These are phyloP conservation scores for Sepioteuthis lessoniana DNA, from an alignment of 2,888 invertebrate species.

Conservation along the genomic window DNA sequence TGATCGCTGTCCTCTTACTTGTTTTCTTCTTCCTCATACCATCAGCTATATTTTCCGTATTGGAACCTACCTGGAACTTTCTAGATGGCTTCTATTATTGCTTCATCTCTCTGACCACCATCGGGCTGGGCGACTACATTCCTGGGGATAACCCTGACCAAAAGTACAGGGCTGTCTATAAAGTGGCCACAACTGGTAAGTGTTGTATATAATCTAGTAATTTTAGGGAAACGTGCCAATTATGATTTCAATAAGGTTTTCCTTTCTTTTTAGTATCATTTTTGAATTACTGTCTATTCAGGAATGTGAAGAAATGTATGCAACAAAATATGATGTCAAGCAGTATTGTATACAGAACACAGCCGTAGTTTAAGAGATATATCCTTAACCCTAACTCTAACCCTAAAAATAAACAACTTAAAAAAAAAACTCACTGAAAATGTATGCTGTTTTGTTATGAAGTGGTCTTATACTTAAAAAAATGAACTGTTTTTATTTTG, in stretches of 20 bases:
- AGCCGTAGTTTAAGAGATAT: too few species aligned
- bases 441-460: too few species aligned
- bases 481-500: too few species aligned
- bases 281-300: too few species aligned
- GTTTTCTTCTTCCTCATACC: constrained; percentile 84
- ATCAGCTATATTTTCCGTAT: constrained; percentile 82
- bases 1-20: constrained; percentile 78
- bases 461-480: too few species aligned
- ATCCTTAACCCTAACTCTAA: too few species aligned
- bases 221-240: background rate
- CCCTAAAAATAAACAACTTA: too few species aligned
- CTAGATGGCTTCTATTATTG: constrained; percentile 92
- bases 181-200: constrained; percentile 86
- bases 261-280: too few species aligned
- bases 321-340: too few species aligned
- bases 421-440: too few species aligned
- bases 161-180: constrained; percentile 86
- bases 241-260: background rate
- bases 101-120: constrained; percentile 91
- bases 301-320: too few species aligned
- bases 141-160: constrained; percentile 87
- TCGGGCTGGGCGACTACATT: constrained; percentile 90
- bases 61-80: constrained; percentile 89
- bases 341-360: too few species aligned
- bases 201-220: background rate